These are phyloP conservation scores for Burhinus bistriatus DNA, from an alignment of 2,113 vertebrate species.

Conservation along the genomic window DNA sequence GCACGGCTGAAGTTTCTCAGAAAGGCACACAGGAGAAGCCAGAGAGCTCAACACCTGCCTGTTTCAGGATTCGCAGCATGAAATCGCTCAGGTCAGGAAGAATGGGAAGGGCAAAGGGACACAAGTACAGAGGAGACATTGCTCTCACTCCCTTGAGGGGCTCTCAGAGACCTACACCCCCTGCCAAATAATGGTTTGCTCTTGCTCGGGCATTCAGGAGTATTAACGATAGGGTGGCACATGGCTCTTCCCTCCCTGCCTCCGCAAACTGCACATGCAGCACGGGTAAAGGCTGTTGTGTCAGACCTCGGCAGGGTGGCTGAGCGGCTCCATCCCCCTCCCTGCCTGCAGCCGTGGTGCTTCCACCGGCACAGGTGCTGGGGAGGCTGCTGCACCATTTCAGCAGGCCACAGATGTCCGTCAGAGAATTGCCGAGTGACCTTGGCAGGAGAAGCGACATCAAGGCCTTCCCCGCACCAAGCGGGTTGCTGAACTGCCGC, in stretches of 20 bases:
- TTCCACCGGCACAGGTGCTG: not conserved
- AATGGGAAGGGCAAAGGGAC: not conserved
- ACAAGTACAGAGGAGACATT: not conserved
- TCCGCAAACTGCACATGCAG: rapidly evolving
- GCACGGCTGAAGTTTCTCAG: not conserved
- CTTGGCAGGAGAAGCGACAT: not conserved
- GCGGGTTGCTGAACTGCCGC: not conserved
- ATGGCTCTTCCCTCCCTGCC: not conserved
- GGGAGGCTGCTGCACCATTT: not conserved
- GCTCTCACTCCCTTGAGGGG: not conserved
- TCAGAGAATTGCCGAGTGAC: not conserved
- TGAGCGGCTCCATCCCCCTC: not conserved
- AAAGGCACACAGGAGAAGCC: not conserved
- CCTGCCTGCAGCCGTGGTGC: rapidly evolving
- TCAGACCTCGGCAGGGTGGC: not conserved
- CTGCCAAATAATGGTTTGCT: not conserved
- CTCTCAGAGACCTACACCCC: not conserved
- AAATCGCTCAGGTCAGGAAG: not conserved
- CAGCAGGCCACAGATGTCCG: not conserved
- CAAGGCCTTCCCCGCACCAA: not conserved
- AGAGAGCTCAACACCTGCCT: not conserved
- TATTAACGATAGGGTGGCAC: not conserved
- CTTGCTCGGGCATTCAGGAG: not conserved
- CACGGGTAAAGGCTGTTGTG: not conserved
- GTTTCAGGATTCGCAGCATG: not conserved